Evolutionary conservation across 1,140 invertebrate genomes (phyloP).

Genomic region (Stegodyphus mimosarum): DNA sequence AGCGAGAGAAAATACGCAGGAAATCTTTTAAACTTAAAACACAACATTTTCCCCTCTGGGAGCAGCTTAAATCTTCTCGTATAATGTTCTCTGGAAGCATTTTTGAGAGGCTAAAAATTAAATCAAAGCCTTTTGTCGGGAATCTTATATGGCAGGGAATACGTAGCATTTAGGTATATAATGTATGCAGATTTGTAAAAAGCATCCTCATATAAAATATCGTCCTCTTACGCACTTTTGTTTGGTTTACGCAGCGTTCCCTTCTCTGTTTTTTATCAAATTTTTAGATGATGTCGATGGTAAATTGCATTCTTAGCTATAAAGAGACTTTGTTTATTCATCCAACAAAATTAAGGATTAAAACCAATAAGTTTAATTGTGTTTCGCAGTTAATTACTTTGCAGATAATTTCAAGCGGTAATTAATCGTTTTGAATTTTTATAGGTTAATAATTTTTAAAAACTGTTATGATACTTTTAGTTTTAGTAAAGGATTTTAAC

Average conservation of each 20-base stretch:
- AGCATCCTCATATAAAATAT: constrained; percentile 37
- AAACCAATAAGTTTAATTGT: too few species aligned
- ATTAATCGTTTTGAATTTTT: too few species aligned
- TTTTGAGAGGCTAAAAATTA: constrained; percentile 21
- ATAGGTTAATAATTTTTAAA: too few species aligned
- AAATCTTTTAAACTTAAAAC: constrained; percentile 26
- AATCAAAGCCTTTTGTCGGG: constrained; percentile 27
- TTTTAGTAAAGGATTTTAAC: too few species aligned
- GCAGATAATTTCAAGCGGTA: too few species aligned
- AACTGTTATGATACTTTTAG: too few species aligned
- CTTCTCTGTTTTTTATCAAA: too few species aligned
- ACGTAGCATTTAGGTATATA: constrained; percentile 10
- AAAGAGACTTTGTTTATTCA: too few species aligned
- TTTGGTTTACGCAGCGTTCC: neutral
- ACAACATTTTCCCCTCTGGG: neutral
- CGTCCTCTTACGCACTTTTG: neutral
- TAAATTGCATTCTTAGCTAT: too few species aligned
- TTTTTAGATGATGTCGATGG: too few species aligned
- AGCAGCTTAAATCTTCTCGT: neutral
- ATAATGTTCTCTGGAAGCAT: neutral
- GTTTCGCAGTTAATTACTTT: too few species aligned
- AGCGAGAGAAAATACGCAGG: neutral
- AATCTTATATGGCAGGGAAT: constrained; percentile 18
- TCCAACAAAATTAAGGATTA: too few species aligned
- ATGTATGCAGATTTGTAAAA: constrained; percentile 57